Conservation (phyloP, 2,113 vertebrate genomes). For the Rhea americana region DNA sequence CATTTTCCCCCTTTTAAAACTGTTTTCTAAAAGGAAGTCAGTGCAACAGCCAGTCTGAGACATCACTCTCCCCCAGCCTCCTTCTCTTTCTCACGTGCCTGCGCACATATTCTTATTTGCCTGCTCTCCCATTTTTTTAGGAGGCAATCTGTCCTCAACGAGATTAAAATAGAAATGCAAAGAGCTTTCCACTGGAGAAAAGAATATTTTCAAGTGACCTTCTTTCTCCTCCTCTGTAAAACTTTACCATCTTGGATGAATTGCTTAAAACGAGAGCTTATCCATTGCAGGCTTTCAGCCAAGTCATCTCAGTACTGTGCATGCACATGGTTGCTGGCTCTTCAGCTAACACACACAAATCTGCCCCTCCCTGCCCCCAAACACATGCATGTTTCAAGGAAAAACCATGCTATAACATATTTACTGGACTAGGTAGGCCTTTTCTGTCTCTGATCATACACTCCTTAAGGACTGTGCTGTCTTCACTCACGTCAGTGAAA, state of each 20-base stretch:
- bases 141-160: not conserved
- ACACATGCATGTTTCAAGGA: fast-evolving
- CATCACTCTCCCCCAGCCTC: not conserved
- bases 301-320: not conserved
- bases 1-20: not conserved
- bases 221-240: not conserved
- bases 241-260: not conserved
- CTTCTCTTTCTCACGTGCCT: not conserved
- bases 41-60: not conserved
- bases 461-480: not conserved
- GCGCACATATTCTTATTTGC: not conserved
- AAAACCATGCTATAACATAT: not conserved
- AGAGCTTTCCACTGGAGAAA: not conserved
- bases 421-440: not conserved
- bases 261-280: constrained; percentile 1
- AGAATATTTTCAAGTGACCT: not conserved
- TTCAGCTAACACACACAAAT: not conserved
- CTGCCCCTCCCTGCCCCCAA: not conserved
- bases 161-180: constrained; percentile 19
- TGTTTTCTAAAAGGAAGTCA: not conserved
- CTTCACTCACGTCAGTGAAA: not conserved
- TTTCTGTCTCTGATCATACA: fast-evolving
- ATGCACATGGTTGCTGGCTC: fast-evolving
- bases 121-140: not conserved
- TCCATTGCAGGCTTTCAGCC: not conserved